Conservation (phyloP, 2,797 vertebrate genomes). For the Acanthornis magna region DNA sequence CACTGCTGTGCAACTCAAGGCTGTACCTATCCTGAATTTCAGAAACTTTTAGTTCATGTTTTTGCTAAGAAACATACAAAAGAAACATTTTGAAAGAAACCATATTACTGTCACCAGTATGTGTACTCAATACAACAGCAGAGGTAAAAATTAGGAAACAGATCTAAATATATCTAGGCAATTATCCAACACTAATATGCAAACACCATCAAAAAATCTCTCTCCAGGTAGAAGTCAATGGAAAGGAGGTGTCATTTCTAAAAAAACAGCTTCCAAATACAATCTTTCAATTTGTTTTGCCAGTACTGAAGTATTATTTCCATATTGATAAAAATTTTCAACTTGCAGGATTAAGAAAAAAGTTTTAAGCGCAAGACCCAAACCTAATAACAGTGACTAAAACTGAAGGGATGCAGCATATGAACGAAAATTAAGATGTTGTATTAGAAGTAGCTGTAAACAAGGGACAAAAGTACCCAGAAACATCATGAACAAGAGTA, state of each 20-base stretch:
- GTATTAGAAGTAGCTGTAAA: neutral
- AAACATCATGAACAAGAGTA: neutral
- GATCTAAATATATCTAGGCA: neutral
- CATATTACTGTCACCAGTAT: neutral
- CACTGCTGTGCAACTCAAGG: neutral
- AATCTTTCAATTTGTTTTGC: neutral
- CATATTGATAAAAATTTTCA: neutral
- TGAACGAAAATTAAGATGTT: neutral
- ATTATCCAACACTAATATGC: neutral
- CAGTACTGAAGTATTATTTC: neutral
- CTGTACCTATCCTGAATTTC: neutral
- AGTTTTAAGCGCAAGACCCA: neutral
- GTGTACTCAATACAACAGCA: neutral
- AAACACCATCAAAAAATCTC: neutral
- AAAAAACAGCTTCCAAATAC: neutral
- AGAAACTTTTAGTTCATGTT: neutral
- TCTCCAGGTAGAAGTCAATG: neutral
- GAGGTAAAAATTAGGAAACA: neutral
- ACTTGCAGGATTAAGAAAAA: neutral
- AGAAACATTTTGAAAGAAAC: neutral
- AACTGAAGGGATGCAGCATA: neutral
- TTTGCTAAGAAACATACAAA: neutral
- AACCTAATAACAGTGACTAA: neutral
- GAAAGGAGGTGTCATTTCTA: neutral
- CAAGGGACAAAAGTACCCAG: neutral